Evolutionary conservation across 2,888 invertebrate species (phyloP).

Genomic region (Pterostichus madidus): DNA sequence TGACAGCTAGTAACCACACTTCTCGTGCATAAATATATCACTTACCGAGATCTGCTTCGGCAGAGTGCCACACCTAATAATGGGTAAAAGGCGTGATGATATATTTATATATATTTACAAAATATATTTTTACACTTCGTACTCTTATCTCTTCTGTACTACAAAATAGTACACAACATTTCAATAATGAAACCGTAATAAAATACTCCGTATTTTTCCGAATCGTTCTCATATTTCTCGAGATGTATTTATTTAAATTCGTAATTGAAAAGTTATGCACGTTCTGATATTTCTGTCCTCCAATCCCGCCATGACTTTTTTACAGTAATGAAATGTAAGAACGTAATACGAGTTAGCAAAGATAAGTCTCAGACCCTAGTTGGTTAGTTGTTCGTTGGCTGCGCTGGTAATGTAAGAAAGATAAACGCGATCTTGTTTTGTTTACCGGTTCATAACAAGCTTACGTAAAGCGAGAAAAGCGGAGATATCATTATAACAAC

Average conservation of each 20-base stretch:
- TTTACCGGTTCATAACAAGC: slow-evolving; percentile 45
- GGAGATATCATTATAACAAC: background rate
- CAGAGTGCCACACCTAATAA: too few species aligned
- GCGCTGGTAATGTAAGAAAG: slow-evolving; percentile 43
- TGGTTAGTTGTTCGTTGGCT: too few species aligned
- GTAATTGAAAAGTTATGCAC: slow-evolving; percentile 29
- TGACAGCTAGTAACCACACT: too few species aligned
- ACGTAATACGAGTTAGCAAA: slow-evolving; percentile 17
- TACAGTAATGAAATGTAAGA: slow-evolving; percentile 14
- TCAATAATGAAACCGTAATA: background rate
- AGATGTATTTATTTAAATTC: slow-evolving; percentile 31
- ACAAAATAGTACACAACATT: background rate
- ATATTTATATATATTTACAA: too few species aligned
- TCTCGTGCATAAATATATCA: too few species aligned
- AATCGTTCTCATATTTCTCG: slow-evolving; percentile 5
- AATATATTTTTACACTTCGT: too few species aligned
- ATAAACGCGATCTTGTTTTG: slow-evolving; percentile 48
- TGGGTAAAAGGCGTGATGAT: too few species aligned
- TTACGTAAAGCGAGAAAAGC: slow-evolving; percentile 24
- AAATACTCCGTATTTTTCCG: background rate
- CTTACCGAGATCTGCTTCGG: too few species aligned
- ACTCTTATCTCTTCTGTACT: too few species aligned
- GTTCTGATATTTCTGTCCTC: background rate
- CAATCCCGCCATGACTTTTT: background rate
- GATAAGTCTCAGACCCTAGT: background rate